Percentiles rank a stretch among this genome's conserved stretches.
Evolutionary conservation across 2,888 invertebrate genomes (phyloP).

Genomic region (Andrena minutula): DNA sequence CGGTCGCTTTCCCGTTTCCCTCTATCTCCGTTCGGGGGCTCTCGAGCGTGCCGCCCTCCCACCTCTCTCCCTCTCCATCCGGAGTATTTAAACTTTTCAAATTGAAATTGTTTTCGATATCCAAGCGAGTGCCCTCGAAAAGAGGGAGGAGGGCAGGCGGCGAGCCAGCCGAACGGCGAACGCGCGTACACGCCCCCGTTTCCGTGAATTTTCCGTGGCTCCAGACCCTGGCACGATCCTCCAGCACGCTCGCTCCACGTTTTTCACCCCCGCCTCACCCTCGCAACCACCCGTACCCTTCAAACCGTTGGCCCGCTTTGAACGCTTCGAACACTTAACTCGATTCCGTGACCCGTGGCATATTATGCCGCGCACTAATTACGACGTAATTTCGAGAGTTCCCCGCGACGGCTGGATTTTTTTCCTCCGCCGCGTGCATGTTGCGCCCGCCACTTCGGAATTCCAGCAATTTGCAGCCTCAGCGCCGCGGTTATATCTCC

Average conservation of each 20-base stretch:
- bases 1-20: conserved; percentile 33
- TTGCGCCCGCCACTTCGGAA: conserved; percentile 38
- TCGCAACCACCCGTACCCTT: not conserved
- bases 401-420: conserved; percentile 12
- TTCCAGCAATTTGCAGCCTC: conserved; percentile 40
- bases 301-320: conserved; percentile 8
- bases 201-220: conserved; percentile 52
- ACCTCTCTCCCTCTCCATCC: conserved; percentile 15
- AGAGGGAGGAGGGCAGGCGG: conserved; percentile 7
- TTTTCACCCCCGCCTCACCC: not conserved
- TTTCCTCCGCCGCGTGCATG: not conserved
- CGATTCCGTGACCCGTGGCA: conserved; percentile 38
- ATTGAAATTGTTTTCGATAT: conserved; percentile 84
- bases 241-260: conserved; percentile 18
- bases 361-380: conserved; percentile 54
- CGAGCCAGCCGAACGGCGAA: conserved; percentile 1
- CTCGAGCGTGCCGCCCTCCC: conserved; percentile 36
- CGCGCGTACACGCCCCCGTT: not conserved
- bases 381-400: conserved; percentile 49
- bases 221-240: conserved; percentile 29
- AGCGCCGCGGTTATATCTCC: not conserved
- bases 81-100: conserved; percentile 82
- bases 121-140: conserved; percentile 75
- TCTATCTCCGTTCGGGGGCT: conserved; percentile 44
- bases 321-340: conserved; percentile 52